Evolutionary conservation across 1,140 invertebrate genomes (phyloP), one percentile per base, ranked within the genome.

Genomic region (Temnothorax longispinosus): DNA sequence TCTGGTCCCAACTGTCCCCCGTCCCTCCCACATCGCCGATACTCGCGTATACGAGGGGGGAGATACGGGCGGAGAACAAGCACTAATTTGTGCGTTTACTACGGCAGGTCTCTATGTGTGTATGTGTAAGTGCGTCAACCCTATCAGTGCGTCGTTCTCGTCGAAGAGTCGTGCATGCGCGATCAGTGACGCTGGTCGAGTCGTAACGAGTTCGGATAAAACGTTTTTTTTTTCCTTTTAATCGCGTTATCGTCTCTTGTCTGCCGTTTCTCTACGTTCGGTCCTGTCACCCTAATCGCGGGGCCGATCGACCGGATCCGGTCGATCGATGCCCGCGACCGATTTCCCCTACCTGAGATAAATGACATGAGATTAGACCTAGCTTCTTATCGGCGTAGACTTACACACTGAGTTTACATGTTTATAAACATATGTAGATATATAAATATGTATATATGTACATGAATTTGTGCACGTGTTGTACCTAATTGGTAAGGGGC

Each of bases 141-240:
- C 69, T 81, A 81, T 81, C 47, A 21, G 80, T 84, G 80, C 80
- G 80, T 84, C 80, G 80, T 84, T 84, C 80, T 84, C 80, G 80
- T 74, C 80, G 80, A 84, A 84, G 80, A 84, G 80, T 84, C 80
- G 69, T 84, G 80, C 69, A 60, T 74, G 80, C 80, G 80, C 80
- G 69, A 84, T 74, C 80, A 84, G 80, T 74, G 80, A 84, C 65
- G 41, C 80, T 74, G 67, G 80, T 82, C 80, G 80, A 81, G 77
- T 82, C 80, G n/a, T 82, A 69, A 67, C 62, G 35, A 69, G 56
- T 65, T 60, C 13, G 41, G 27, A 35, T 67, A 10, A 52, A 74
- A 75, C 44, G 60, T 41, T 54, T 27, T 27, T 27, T 27, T 27
- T 27, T 27, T 27, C 27, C 27, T 27, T 27, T 32, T 47, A 76